Conservation (phyloP, 2,888 invertebrate genomes). For the Trilocha varians region DNA sequence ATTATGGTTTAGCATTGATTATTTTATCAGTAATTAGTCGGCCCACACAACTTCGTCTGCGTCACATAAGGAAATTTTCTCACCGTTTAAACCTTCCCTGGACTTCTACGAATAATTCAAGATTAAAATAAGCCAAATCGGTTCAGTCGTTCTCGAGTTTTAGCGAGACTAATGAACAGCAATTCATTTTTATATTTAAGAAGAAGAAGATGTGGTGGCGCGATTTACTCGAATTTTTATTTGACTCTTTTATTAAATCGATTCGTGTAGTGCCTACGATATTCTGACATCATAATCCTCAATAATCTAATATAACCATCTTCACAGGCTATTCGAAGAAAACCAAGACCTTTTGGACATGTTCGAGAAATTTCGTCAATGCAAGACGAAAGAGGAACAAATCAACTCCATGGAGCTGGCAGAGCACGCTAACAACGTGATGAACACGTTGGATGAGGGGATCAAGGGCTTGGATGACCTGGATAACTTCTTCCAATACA, state of each 20-base stretch:
- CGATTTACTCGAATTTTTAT: too few relatives aligned
- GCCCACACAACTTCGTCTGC: too few relatives aligned
- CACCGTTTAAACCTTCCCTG: too few relatives aligned
- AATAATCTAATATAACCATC: not conserved
- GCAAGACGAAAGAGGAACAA: slow-evolving; percentile 86
- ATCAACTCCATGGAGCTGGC: slow-evolving; percentile 86
- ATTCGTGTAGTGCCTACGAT: not conserved
- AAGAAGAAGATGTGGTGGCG: too few relatives aligned
- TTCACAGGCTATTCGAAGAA: slow-evolving; percentile 86
- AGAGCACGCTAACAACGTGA: slow-evolving; percentile 90
- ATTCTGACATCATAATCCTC: not conserved
- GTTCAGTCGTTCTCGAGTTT: too few relatives aligned
- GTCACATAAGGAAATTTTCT: too few relatives aligned
- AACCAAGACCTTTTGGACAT: slow-evolving; percentile 84
- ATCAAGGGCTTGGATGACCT: slow-evolving; percentile 89
- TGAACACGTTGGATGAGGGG: slow-evolving; percentile 91
- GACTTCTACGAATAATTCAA: too few relatives aligned
- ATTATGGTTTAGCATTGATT: too few relatives aligned
- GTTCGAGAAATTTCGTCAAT: slow-evolving; percentile 86
- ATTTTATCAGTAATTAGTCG: too few relatives aligned
- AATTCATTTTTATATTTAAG: too few relatives aligned
- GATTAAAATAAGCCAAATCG: too few relatives aligned
- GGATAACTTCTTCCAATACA: slow-evolving; percentile 86
- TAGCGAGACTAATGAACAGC: too few relatives aligned
- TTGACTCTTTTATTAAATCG: not conserved